Evolutionary conservation across 2,888 invertebrate species (phyloP).

Genomic region (Subacronicta megacephala): DNA sequence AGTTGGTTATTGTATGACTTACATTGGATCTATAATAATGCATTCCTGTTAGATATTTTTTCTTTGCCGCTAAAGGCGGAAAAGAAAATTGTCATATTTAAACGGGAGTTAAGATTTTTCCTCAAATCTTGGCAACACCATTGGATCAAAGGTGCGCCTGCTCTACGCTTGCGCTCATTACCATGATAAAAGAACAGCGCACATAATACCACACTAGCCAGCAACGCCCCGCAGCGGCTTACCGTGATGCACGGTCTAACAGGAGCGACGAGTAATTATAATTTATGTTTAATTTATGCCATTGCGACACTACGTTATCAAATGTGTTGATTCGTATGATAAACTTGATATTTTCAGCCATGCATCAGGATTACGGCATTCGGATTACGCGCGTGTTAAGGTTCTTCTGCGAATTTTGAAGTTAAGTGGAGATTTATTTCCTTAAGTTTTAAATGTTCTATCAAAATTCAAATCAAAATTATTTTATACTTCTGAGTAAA

Average conservation of each 20-base stretch:
- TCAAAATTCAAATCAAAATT: too few species aligned
- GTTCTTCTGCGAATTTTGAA: neutral
- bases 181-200: constrained; percentile 38
- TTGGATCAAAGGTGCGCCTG: neutral
- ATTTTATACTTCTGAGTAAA: too few species aligned
- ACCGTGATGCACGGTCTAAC: constrained; percentile 16
- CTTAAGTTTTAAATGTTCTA: too few species aligned
- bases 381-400: neutral
- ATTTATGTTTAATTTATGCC: constrained; percentile 51
- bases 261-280: constrained; percentile 34
- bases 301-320: constrained; percentile 11
- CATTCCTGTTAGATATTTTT: too few species aligned
- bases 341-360: constrained; percentile 28
- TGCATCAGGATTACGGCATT: constrained; percentile 42
- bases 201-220: constrained; percentile 5
- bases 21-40: too few species aligned
- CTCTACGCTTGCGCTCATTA: constrained; percentile 29
- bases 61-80: too few species aligned
- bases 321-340: constrained; percentile 41
- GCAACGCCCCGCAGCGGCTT: neutral
- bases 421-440: too few species aligned
- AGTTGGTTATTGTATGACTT: too few species aligned
- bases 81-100: too few species aligned
- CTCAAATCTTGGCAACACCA: neutral
- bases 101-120: neutral